phyloP scores from a whole-genome alignment of 2,113 vertebrate genomes.

The Hemichromis elongatus region DNA sequence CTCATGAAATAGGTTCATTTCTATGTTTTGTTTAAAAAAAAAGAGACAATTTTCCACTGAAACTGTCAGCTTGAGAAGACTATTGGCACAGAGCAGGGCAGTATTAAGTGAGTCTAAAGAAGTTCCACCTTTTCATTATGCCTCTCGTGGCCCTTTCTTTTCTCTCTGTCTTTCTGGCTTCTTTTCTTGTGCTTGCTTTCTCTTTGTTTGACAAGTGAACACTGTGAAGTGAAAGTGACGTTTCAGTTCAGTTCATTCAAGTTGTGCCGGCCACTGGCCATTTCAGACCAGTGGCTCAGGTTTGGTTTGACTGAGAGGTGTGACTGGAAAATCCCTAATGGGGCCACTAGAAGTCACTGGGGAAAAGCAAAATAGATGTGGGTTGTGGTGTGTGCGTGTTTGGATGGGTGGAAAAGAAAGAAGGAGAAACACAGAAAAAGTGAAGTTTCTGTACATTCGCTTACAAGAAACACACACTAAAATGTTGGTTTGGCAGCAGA shows the following conservation, averaged over 20 bases:
- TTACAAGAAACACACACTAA: neutral
- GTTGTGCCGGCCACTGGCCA: constrained; percentile 7
- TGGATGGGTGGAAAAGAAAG: neutral
- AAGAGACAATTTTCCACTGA: neutral
- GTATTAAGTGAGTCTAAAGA: neutral
- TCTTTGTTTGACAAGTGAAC: constrained; percentile 22
- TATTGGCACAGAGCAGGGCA: neutral
- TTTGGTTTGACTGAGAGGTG: constrained; percentile 42
- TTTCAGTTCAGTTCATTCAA: constrained; percentile 31
- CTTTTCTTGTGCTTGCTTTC: neutral
- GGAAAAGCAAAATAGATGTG: neutral
- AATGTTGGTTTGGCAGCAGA: neutral
- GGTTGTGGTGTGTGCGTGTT: neutral
- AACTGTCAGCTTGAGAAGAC: neutral
- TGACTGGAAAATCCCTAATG: constrained; percentile 19
- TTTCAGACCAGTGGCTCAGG: constrained; percentile 30
- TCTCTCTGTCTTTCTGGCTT: neutral
- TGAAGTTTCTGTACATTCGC: neutral
- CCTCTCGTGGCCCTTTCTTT: neutral
- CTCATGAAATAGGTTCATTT: neutral
- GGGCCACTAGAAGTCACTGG: neutral
- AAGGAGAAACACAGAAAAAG: neutral
- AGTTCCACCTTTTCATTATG: neutral
- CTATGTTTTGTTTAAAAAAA: neutral
- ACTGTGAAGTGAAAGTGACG: constrained; percentile 10